phyloP scores from a whole-genome alignment of 2,113 vertebrate genomes.

The Hippoglossus stenolepis region DNA sequence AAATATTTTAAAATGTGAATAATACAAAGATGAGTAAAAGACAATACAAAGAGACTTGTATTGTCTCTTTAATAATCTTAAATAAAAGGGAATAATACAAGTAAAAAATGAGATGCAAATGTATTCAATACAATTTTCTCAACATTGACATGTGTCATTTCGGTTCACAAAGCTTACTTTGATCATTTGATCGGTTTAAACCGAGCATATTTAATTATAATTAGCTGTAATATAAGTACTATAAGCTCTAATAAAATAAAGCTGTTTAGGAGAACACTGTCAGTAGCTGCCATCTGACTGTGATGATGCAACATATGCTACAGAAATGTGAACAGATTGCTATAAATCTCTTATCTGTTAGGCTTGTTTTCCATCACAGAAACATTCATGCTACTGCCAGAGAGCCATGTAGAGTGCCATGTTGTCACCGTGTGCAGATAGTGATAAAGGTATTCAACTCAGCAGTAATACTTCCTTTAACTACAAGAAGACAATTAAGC shows the following conservation, averaged over 20 bases:
- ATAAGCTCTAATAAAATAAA: not conserved
- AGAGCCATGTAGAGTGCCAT: not conserved
- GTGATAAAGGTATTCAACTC: not conserved
- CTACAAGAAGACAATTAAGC: too few species aligned
- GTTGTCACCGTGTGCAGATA: not conserved
- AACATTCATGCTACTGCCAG: slow-evolving; percentile 27
- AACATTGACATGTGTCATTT: not conserved
- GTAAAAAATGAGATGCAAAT: not conserved
- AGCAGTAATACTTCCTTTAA: too few species aligned
- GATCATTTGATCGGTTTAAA: not conserved
- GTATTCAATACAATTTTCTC: not conserved
- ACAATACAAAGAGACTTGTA: too few species aligned
- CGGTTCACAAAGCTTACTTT: not conserved
- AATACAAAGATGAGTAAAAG: too few species aligned
- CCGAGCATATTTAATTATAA: not conserved
- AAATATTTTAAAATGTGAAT: too few species aligned
- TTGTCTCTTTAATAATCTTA: too few species aligned
- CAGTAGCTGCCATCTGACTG: slow-evolving; percentile 42
- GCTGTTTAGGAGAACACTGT: not conserved
- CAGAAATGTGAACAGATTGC: slow-evolving; percentile 44
- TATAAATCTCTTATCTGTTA: slow-evolving; percentile 52
- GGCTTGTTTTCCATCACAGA: slow-evolving; percentile 23
- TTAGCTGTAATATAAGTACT: not conserved
- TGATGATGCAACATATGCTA: slow-evolving; percentile 48
- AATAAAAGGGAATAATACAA: too few species aligned